Evolutionary conservation across 2,113 vertebrate genomes (phyloP).

Genomic region (Anhinga rufa): DNA sequence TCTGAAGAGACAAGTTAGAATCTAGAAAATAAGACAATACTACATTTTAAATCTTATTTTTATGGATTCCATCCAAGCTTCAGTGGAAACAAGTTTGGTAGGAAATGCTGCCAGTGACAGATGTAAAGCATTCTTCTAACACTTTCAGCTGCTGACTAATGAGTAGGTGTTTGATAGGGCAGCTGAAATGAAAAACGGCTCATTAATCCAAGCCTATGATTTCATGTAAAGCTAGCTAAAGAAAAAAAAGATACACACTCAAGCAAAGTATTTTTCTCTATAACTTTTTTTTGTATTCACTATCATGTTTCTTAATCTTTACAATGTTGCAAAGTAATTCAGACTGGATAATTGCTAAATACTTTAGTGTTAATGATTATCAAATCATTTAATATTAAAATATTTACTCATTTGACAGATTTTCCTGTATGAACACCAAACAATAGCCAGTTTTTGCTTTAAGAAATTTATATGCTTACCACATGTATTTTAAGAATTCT

Average conservation of each 20-base stretch:
- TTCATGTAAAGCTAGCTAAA: constrained; percentile 4
- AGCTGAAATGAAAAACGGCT: constrained; percentile 31
- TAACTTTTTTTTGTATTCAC: neutral
- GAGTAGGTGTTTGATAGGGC: constrained; percentile 61
- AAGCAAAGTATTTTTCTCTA: neutral
- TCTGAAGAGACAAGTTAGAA: neutral
- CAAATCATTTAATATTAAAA: neutral
- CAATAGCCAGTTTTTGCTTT: neutral
- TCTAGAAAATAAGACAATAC: neutral
- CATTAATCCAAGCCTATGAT: constrained; percentile 41
- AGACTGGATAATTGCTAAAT: neutral
- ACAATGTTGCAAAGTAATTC: neutral
- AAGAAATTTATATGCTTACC: neutral
- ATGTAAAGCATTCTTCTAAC: constrained; percentile 46
- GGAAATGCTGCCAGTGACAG: constrained; percentile 51
- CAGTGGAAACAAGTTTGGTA: constrained; percentile 39
- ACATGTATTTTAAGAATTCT: neutral
- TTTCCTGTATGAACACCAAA: neutral
- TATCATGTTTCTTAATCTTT: neutral
- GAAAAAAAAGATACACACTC: neutral
- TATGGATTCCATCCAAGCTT: constrained; percentile 23
- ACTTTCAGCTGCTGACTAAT: constrained; percentile 57
- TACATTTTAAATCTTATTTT: neutral
- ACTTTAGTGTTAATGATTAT: neutral
- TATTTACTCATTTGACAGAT: neutral